Base-by-base conservation (phyloP, 1,140 invertebrate species). In the Hydropsyche tenuis region DNA sequence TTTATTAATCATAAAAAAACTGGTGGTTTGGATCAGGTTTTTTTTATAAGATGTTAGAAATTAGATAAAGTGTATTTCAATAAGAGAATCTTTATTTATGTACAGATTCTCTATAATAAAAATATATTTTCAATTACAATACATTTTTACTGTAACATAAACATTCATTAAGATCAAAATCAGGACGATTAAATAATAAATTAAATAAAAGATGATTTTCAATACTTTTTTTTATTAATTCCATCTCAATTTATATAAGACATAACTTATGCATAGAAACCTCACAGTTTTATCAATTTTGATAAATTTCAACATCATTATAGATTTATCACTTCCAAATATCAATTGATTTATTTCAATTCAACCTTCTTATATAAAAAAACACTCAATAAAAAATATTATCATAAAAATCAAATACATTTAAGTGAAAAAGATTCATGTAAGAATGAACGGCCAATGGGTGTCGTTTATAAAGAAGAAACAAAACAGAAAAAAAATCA, bases 221-320 rank as follows among this genome's bases (percentile, higher is more conserved):
- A 16, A 16, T 51, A 20, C 14, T 51, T 30, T 63, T 30, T 63
- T 25, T 25, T 63, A 63, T 63, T 63, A 30, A 63, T 63, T 63
- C 27, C 27, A 27, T 27, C 48, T 53, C 9, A 53, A 20, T 60
- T 20, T 60, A 60, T 60, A 60, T 60, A 60, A 60, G 53, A 60
- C 20, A 63, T 27, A 63, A 63, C 60, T 63, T 63, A 25, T 27
- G 11, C 22, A 63, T 63, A 37, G 14, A 16, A 63, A 63, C 23
- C 27, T 63, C 27, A 30, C 16, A 22, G 7, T 60, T n/a, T 22
- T 20, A 37, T 48, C 12, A n/a, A 48, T n/a, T 14, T 48, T 14
- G 12, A 65, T 65, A 65, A 42, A 7, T 65, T 65, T 65, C 37
- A 65, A 43, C 63, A 65, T 65, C 23, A 60, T 60, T 27, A 60